These are phyloP conservation scores for Gastrophryne carolinensis DNA, from an alignment of 2,797 vertebrate genomes.

Conservation along the genomic window DNA sequence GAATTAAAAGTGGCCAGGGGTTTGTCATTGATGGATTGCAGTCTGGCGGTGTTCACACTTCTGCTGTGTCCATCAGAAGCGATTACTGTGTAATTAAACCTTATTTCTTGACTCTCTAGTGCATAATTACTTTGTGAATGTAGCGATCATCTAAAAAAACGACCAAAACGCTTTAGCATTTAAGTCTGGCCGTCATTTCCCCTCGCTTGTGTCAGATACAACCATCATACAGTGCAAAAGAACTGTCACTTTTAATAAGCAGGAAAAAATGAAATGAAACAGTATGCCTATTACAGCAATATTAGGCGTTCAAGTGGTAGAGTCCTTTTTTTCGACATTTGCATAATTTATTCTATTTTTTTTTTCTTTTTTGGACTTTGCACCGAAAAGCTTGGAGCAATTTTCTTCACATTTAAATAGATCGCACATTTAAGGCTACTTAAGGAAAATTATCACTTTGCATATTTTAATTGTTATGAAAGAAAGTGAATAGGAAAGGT, in stretches of 20 bases:
- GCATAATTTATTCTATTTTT: conserved; percentile 94
- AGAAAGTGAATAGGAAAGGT: conserved; percentile 99
- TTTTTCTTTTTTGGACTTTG: conserved; percentile 78
- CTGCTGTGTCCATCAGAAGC: conserved; percentile 99
- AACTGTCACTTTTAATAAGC: conserved; percentile 99
- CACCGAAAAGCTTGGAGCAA: conserved; percentile 95
- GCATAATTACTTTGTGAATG: conserved; percentile 99
- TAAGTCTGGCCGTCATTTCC: conserved; percentile 91
- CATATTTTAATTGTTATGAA: conserved; percentile 99
- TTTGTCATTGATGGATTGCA: conserved; percentile 99
- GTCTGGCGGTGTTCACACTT: conserved; percentile 99
- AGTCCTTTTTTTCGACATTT: conserved; percentile 97
- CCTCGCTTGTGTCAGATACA: conserved; percentile 97
- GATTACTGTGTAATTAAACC: conserved; percentile 99
- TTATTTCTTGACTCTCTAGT: conserved; percentile 99
- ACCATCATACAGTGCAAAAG: conserved; percentile 98
- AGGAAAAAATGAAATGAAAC: conserved; percentile 99
- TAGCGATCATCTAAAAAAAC: conserved; percentile 99
- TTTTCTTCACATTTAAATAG: conserved; percentile 99
- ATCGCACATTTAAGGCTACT: conserved; percentile 99
- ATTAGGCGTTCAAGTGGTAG: conserved; percentile 99
- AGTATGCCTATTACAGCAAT: conserved; percentile 99
- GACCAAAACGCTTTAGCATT: conserved; percentile 96
- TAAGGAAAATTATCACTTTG: conserved; percentile 99
- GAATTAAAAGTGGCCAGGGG: conserved; percentile 99